Conservation (phyloP, 1,140 invertebrate species). For the Anoplolepis gracilipes region DNA sequence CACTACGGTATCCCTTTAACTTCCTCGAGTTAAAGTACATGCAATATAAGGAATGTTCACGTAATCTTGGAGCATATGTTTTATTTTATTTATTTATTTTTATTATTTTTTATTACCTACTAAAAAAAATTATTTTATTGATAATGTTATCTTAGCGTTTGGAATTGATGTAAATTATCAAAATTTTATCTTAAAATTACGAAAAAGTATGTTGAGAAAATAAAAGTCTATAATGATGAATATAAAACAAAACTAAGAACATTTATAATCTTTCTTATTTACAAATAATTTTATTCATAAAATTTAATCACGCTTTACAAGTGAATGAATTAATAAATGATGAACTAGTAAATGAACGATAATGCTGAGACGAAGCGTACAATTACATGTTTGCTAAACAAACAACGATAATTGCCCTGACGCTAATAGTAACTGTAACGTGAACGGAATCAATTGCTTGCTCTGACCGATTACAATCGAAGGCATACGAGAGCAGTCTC, state of each 20-base stretch:
- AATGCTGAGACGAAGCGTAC: not conserved
- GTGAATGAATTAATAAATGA: not conserved
- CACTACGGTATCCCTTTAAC: conserved; percentile 80
- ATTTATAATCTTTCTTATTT: not conserved
- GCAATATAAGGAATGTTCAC: conserved; percentile 4
- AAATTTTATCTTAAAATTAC: not conserved
- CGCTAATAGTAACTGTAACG: conserved; percentile 68
- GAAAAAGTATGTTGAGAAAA: not conserved
- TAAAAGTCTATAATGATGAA: not conserved
- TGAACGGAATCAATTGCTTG: conserved; percentile 61
- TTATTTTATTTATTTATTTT: too few relatives aligned
- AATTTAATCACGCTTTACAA: not conserved
- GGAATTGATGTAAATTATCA: not conserved
- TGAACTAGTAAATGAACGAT: conserved; percentile 30
- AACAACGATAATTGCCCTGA: conserved; percentile 68
- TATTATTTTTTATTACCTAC: too few relatives aligned
- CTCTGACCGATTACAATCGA: conserved; percentile 1
- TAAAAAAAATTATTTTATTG: too few relatives aligned
- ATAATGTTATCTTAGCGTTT: not conserved
- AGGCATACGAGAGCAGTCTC: not conserved
- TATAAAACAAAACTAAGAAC: not conserved
- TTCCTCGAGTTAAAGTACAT: conserved; percentile 58
- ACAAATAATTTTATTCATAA: not conserved
- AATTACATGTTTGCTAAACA: conserved; percentile 66
- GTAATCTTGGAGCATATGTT: not conserved